phyloP scores from a whole-genome alignment of 2,113 vertebrate genomes.

The Anser cygnoides region DNA sequence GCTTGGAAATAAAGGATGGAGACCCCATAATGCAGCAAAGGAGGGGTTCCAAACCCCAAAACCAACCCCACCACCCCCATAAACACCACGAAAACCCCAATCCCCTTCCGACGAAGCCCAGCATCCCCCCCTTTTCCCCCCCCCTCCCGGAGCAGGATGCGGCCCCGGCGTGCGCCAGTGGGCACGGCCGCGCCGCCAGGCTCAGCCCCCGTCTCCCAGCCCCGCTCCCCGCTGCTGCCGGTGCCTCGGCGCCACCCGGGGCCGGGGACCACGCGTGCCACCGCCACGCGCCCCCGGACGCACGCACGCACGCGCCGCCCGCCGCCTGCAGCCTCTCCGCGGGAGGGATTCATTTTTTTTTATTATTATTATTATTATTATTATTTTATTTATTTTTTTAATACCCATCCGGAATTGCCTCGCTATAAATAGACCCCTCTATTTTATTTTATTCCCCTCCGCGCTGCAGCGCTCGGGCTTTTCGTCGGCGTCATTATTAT shows the following conservation, averaged over 20 bases:
- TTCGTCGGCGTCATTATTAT: background rate
- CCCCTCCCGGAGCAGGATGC: background rate
- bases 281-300: background rate
- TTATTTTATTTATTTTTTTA: too few relatives aligned
- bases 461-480: background rate
- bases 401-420: too few relatives aligned
- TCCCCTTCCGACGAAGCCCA: background rate
- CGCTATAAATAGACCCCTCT: background rate
- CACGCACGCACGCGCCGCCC: background rate
- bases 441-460: background rate
- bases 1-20: too few relatives aligned
- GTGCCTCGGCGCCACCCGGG: background rate
- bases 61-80: background rate
- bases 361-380: too few relatives aligned
- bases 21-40: too few relatives aligned
- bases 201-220: background rate
- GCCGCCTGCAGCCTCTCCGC: background rate
- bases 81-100: background rate
- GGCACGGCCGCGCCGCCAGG: background rate
- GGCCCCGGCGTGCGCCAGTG: slow-evolving; percentile 2
- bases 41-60: background rate
- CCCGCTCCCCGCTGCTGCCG: background rate
- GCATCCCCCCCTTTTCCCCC: too few relatives aligned
- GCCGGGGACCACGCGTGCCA: background rate
- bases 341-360: too few relatives aligned